These are phyloP conservation scores for Tupaia tana DNA, from an alignment of 2,113 vertebrate genomes.

Conservation along the genomic window DNA sequence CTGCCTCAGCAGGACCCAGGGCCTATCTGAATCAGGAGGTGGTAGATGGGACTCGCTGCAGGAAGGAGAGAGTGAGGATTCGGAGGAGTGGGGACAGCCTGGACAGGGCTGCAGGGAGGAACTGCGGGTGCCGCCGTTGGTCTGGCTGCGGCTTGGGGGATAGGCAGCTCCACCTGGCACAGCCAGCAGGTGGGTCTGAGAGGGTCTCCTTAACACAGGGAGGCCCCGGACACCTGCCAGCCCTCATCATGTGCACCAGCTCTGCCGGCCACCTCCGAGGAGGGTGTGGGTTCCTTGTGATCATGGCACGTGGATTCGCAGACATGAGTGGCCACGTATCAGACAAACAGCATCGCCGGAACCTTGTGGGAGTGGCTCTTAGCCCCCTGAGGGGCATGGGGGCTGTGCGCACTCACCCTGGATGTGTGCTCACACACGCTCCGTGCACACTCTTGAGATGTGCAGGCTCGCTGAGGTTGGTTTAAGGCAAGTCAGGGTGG, in stretches of 20 bases:
- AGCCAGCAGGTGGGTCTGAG: neutral
- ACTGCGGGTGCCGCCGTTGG: neutral
- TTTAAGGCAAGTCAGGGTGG: neutral
- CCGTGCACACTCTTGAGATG: fast-evolving
- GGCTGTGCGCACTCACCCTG: neutral
- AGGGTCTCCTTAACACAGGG: neutral
- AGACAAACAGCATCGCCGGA: neutral
- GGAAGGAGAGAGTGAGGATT: too few species aligned
- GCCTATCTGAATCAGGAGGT: too few species aligned
- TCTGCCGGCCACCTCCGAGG: too few species aligned
- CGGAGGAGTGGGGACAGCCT: too few species aligned
- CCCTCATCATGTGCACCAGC: fast-evolving
- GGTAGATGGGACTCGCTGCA: too few species aligned
- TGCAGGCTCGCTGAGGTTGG: fast-evolving
- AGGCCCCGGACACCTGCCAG: neutral
- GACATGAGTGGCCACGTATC: neutral
- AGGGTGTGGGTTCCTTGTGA: neutral
- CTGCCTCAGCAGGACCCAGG: fast-evolving
- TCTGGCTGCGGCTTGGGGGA: neutral
- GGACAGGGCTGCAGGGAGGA: neutral
- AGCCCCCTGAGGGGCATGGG: neutral
- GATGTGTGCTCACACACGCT: neutral
- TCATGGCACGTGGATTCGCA: neutral
- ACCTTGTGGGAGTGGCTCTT: neutral
- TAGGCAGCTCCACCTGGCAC: neutral